Evolutionary conservation across 1,140 invertebrate species (phyloP), one percentile per base, ranked within the genome.

Genomic region (Penaeus indicus): DNA sequence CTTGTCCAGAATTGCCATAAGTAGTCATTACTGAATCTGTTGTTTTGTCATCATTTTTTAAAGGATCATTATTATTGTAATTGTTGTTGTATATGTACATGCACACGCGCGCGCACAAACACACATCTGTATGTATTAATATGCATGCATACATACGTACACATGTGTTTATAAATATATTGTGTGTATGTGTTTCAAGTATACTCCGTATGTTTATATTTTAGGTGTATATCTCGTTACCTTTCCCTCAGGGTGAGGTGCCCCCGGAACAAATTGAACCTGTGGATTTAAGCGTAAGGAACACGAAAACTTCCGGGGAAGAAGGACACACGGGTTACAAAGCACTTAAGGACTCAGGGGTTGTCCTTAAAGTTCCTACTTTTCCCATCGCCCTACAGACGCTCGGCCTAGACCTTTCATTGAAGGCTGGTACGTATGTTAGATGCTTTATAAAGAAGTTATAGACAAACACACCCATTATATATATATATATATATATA

Each of bases 211-310:
- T 38, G 38, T 38, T 38, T 38, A 1, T 38, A 38, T 38, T 5
- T 38, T n/a, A n/a, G n/a, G 38, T 69, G 22, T 69, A 75, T 54
- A 21, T 61, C 27, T 13, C 61, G 90, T 22, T 78, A 88, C 47
- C 22, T 61, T 60, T 47, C 69, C 47, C 89, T 61, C 89, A 93
- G 92, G 93, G 92, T 86, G 92, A 92, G 87, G 92, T 93, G 86
- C 92, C 92, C 42, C 93, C 93, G 32, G 91, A 93, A 22, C 93
- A 93, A 90, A 92, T 93, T 91, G 93, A 93, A 90, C 93, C 93
- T 21, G 93, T 93, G 64, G 93, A 93, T 90, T 91, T 93, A 60
- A 93, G 92, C 22, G 92, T 94, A n/a, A 94, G 75, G 42, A 80
- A 77, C 38, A 87, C 38, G 32, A 54, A 54, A 47, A 80, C 38